Evolutionary conservation across 2,113 vertebrate species (phyloP), one percentile per base, ranked within the genome.

Genomic region (Chionis minor): DNA sequence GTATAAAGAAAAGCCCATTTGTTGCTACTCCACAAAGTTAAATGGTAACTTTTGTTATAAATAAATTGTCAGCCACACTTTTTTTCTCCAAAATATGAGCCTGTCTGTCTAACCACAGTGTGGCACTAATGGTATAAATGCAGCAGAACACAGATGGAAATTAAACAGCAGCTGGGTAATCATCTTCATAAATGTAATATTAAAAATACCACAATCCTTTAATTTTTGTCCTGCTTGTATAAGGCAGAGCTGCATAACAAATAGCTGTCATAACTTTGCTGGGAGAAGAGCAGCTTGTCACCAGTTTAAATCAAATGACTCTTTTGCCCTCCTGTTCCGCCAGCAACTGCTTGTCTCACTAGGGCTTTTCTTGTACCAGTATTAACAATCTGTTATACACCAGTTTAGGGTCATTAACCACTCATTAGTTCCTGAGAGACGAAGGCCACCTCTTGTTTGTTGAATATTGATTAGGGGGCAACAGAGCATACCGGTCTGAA

Each of bases 111-210:
- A 97, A 92, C 95, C 92, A 96, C 94, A 96, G 95, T 97, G 96
- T 97, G 97, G 95, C 96, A 94, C 95, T 97, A 96, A 96, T 85
- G 73, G 84, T 82, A 94, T 97, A 94, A 96, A 91, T 62, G 89
- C 94, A 85, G 94, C 88, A 94, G 88, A 89, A 96, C 94, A 42
- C 97, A 95, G 92, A 94, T 92, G 92, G 92, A 95, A 92, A 95
- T 97, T 84, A 92, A 92, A 92, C 81, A 94, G 86, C 91, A 96
- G 74, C 95, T 95, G 89, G 89, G 83, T 92, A 94, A 94, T 92
- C 95, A 95, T 94, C 92, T 95, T 94, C 91, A 95, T 92, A 95
- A 95, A 95, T 96, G 74, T 93, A 91, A 95, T 94, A 94, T 95
- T 94, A 94, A 94, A 94, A 92, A 80, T 94, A 91, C 55, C 81